These are phyloP conservation scores for Pachyuromys duprasi DNA, from an alignment of 2,797 vertebrate species.

Conservation along the genomic window DNA sequence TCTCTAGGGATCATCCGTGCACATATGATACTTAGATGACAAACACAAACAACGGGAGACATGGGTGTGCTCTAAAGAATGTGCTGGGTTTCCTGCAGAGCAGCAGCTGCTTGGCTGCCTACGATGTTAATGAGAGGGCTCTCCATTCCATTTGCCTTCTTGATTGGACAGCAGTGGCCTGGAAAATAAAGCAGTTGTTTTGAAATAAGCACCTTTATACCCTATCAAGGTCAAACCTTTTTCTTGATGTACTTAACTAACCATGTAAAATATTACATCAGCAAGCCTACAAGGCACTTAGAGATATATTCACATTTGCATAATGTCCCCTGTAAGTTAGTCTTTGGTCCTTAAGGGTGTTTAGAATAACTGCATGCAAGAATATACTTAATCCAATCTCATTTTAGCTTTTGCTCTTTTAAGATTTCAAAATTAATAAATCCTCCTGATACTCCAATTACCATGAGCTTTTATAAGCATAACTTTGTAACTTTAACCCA, in stretches of 20 bases:
- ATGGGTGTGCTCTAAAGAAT: not conserved
- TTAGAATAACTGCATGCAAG: slow-evolving; percentile 98
- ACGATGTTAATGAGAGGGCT: slow-evolving; percentile 3
- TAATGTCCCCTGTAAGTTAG: slow-evolving; percentile 99
- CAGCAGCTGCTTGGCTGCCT: not conserved
- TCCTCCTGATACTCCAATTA: slow-evolving; percentile 97
- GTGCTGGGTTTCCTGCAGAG: not conserved
- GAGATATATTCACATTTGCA: slow-evolving; percentile 95
- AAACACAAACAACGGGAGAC: not conserved
- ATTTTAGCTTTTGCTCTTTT: slow-evolving; percentile 97
- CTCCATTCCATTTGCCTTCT: slow-evolving; percentile 42
- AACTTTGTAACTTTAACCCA: slow-evolving; percentile 99
- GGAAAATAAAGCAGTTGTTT: slow-evolving; percentile 87
- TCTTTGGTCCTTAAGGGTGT: slow-evolving; percentile 97
- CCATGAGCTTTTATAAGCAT: slow-evolving; percentile 98
- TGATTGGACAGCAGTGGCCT: slow-evolving; percentile 56
- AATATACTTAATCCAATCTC: slow-evolving; percentile 99
- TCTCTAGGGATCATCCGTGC: not conserved
- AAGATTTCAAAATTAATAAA: slow-evolving; percentile 99
- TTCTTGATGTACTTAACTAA: slow-evolving; percentile 92
- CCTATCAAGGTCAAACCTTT: slow-evolving; percentile 91
- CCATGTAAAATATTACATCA: slow-evolving; percentile 93
- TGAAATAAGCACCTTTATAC: slow-evolving; percentile 89
- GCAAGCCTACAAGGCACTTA: slow-evolving; percentile 91
- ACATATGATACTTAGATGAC: not conserved